These are phyloP conservation scores for Haliaeetus albicilla DNA, from an alignment of 2,797 vertebrate species.

Conservation along the genomic window DNA sequence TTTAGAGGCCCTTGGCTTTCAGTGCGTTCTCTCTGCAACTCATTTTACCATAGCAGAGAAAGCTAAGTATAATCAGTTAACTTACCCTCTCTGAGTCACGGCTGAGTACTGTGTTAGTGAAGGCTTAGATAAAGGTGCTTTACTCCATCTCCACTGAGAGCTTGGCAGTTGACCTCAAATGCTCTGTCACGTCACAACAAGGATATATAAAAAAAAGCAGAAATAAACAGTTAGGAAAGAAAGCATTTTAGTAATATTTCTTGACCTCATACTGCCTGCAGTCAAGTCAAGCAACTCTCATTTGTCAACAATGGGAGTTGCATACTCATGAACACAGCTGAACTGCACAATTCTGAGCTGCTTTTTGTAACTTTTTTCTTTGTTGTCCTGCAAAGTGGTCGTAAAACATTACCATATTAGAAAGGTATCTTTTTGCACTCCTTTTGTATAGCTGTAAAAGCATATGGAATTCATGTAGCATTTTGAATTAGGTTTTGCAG, in stretches of 20 bases:
- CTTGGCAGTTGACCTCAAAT: background rate
- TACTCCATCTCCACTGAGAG: slow-evolving; percentile 2
- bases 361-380: background rate
- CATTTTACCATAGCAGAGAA: slow-evolving; percentile 61
- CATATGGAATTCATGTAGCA: accelerated
- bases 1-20: slow-evolving; percentile 69
- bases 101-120: background rate
- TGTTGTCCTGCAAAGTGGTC: background rate
- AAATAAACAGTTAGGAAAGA: slow-evolving; percentile 13
- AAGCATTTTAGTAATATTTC: background rate
- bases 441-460: background rate
- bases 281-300: background rate
- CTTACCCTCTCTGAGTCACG: slow-evolving; percentile 52
- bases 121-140: slow-evolving; percentile 24
- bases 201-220: background rate
- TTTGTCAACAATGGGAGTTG: background rate
- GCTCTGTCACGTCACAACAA: background rate
- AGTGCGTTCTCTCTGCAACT: slow-evolving; percentile 46
- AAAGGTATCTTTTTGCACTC: background rate
- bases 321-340: background rate
- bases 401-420: background rate
- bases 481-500: background rate
- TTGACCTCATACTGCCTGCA: background rate
- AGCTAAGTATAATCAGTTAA: slow-evolving; percentile 30
- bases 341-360: background rate